Percentiles rank a stretch among this genome's conserved stretches.
phyloP scores from a whole-genome alignment of 2,888 invertebrate species.

The Odontocolon sp. region DNA sequence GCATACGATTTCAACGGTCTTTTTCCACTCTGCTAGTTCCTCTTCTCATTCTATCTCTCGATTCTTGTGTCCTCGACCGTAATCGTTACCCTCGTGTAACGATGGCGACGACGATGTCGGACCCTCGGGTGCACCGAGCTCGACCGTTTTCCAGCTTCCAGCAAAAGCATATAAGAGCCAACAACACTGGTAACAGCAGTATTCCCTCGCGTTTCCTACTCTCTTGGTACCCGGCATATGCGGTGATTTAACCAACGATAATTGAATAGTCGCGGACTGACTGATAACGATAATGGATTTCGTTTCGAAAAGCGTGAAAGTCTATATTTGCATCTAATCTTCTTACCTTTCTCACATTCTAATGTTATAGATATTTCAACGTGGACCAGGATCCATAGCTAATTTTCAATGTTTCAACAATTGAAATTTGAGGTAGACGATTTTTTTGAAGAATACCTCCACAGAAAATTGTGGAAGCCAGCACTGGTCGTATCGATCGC shows the following conservation, averaged over 20 bases:
- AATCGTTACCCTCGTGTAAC: constrained; percentile 43
- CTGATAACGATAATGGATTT: constrained; percentile 45
- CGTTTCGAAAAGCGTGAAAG: constrained; percentile 2
- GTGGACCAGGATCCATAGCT: too few relatives aligned
- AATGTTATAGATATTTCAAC: too few relatives aligned
- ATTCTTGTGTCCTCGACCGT: constrained; percentile 26
- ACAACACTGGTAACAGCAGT: background rate
- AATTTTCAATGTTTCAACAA: too few relatives aligned
- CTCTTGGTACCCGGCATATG: background rate
- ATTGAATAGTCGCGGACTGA: constrained; percentile 44
- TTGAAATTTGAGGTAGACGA: too few relatives aligned
- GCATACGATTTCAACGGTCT: constrained; percentile 50
- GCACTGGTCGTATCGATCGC: too few relatives aligned
- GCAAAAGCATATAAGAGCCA: too few relatives aligned
- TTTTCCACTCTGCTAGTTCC: constrained; percentile 24
- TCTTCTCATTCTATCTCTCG: background rate
- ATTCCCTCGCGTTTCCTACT: background rate
- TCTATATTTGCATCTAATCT: background rate
- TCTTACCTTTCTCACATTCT: background rate
- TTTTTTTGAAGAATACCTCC: too few relatives aligned
- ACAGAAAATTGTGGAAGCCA: too few relatives aligned
- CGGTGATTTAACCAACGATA: constrained; percentile 36
- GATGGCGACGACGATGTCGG: constrained; percentile 20
- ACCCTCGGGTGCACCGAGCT: constrained; percentile 20
- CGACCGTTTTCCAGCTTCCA: background rate